phyloP scores from a whole-genome alignment of 1,140 invertebrate species.

The Whitmania pigra region DNA sequence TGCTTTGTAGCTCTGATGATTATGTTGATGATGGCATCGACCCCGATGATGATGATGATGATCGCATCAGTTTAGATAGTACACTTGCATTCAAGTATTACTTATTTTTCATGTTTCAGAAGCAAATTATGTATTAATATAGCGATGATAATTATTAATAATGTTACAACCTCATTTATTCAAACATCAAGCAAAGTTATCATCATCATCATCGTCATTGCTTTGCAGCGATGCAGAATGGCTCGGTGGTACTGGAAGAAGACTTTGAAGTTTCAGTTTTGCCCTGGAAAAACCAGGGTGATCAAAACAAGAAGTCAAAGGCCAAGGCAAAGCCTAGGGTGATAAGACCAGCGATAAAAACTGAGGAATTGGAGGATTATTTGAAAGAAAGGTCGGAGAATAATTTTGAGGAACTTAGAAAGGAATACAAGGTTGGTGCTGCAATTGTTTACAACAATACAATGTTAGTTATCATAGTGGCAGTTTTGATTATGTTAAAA shows the following conservation, averaged over 20 bases:
- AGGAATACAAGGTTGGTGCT: constrained; percentile 22
- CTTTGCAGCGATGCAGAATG: not conserved
- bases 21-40: too few relatives aligned
- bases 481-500: not conserved
- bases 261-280: constrained; percentile 2
- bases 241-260: not conserved
- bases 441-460: not conserved
- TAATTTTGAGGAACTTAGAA: constrained; percentile 20
- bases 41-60: not conserved
- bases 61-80: not conserved
- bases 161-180: not conserved
- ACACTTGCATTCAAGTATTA: not conserved
- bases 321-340: not conserved
- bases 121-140: too few relatives aligned
- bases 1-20: too few relatives aligned
- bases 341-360: constrained; percentile 13
- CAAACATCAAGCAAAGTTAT: not conserved
- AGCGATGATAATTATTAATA: too few relatives aligned
- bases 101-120: not conserved
- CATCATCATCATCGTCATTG: not conserved
- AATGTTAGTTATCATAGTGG: too few relatives aligned
- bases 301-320: constrained; percentile 1
- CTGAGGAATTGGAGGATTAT: constrained; percentile 22
- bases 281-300: not conserved
- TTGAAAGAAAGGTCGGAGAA: constrained; percentile 16